Conservation (phyloP, 2,888 invertebrate species). For the Nipponacmea schrenckii region DNA sequence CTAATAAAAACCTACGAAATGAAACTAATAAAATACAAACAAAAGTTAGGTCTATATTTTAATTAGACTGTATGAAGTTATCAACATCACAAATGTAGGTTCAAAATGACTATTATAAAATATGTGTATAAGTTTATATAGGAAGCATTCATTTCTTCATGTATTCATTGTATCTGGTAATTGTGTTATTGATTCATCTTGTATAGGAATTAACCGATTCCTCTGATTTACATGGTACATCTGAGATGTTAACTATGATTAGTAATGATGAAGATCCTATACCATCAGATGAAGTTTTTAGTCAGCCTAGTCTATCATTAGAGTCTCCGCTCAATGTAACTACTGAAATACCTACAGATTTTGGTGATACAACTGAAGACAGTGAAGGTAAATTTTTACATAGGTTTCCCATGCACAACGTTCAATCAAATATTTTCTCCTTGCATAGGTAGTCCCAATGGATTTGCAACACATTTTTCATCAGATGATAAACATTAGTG, state of each 20-base stretch:
- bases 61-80: no score
- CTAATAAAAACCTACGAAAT: no score
- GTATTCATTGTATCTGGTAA: neutral
- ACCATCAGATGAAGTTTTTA: conserved; percentile 30
- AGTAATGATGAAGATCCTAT: conserved; percentile 1
- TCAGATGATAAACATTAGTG: no score
- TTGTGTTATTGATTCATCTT: neutral
- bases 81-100: no score
- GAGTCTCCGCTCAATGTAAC: conserved; percentile 3
- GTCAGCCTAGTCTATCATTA: conserved; percentile 16
- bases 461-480: no score
- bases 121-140: no score
- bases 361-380: conserved; percentile 56
- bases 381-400: conserved; percentile 42
- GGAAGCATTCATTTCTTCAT: neutral
- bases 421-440: neutral
- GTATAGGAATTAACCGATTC: conserved; percentile 32
- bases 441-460: neutral
- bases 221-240: conserved; percentile 28
- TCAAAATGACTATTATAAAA: no score
- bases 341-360: conserved; percentile 41
- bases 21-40: no score
- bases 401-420: neutral
- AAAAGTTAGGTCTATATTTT: no score
- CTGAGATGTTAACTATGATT: neutral